phyloP scores from a whole-genome alignment of 2,113 vertebrate genomes.

The Alces alces region DNA sequence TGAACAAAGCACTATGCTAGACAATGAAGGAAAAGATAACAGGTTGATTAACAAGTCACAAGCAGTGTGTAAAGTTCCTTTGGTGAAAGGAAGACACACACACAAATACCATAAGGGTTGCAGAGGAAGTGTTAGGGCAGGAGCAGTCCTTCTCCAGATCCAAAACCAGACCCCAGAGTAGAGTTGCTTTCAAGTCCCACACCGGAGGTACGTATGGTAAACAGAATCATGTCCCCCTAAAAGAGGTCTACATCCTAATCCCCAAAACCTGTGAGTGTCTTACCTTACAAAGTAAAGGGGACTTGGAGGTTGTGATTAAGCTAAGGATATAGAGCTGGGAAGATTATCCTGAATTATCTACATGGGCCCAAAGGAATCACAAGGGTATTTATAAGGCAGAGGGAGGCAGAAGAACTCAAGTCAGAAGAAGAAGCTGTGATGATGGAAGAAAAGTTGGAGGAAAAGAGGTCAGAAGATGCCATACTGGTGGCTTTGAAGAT shows the following conservation, averaged over 20 bases:
- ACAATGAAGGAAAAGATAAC: not conserved
- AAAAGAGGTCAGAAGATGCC: not conserved
- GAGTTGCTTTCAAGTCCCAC: not conserved
- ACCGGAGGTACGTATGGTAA: not conserved
- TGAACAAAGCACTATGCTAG: not conserved
- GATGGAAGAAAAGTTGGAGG: not conserved
- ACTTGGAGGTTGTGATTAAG: not conserved
- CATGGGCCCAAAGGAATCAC: not conserved
- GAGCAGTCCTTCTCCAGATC: not conserved
- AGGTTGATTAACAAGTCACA: not conserved
- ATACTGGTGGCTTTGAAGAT: not conserved
- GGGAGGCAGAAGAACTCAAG: not conserved
- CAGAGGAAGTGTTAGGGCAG: not conserved
- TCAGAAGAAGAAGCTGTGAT: not conserved
- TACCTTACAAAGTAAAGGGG: not conserved
- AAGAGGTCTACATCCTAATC: not conserved
- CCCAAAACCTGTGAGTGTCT: not conserved
- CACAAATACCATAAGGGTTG: not conserved
- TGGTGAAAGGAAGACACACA: not conserved
- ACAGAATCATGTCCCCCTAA: not conserved
- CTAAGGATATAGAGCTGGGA: not conserved
- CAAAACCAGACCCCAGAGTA: not conserved
- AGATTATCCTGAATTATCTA: not conserved
- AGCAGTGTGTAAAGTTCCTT: not conserved
- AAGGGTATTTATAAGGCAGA: not conserved